Evolutionary conservation across 2,113 vertebrate genomes (phyloP), one percentile per base, ranked within the genome.

Genomic region (Hassar affinis): DNA sequence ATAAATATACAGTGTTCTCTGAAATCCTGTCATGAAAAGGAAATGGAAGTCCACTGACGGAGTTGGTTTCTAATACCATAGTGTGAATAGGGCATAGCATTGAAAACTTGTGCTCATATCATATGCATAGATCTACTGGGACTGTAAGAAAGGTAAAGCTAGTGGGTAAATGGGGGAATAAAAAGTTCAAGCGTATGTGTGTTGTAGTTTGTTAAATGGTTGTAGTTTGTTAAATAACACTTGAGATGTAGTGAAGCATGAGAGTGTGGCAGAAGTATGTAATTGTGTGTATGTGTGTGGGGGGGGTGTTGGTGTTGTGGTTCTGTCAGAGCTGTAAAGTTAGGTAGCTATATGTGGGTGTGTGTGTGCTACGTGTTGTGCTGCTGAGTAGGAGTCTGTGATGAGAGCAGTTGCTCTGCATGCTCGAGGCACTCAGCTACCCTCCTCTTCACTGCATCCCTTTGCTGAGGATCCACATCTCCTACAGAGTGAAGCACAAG

Each of bases 351-450:
- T 42, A 6, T 42, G 38, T 42, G 38, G 2, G 38, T 42, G 15
- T 47, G 20, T 84, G 78, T 57, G 62, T 27, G 82, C 85, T 89
- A 88, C 38, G 85, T 81, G 62, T 86, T 61, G 75, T 85, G 62
- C 51, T 86, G 57, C 18, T 72, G 82, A 78, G 90, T 81, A 81
- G 92, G 90, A 10, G 92, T 85, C 42, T 90, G 94, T 35, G 61
- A 89, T 72, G 92, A 91, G 1, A 96, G 92, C 85, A 96, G 89
- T 86, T 91, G 93, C 88, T 97, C 96, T 0, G 95, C 94, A n/a
- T 95, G 94, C 79, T 94, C 92, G 51, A 97, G 90, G 77, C 96
- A 96, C 87, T 95, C 93, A 0, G 95, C 95, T 0, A 94, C 96
- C 86, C 92, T 93, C 87, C 92, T 95, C 90, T 95, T 96, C 82